These are phyloP conservation scores for Tenodera sinensis DNA, from an alignment of 2,888 invertebrate genomes.

Conservation along the genomic window DNA sequence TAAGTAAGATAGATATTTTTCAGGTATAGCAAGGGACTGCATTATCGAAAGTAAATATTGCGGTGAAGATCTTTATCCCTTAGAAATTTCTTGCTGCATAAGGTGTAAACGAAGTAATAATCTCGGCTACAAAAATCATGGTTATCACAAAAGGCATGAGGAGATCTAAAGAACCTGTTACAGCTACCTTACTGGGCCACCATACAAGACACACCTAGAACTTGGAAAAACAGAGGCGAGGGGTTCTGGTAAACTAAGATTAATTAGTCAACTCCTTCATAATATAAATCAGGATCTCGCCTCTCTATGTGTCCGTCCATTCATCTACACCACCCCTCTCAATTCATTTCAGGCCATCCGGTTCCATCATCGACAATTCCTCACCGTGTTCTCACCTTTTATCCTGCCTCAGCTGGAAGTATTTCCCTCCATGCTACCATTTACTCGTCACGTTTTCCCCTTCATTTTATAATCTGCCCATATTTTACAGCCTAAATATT, in stretches of 20 bases:
- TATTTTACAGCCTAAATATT: not conserved
- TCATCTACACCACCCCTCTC: not conserved
- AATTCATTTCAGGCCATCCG: not conserved
- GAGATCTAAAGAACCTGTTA: not conserved
- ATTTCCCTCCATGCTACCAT: not conserved
- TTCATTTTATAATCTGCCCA: not conserved
- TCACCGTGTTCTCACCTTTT: not conserved
- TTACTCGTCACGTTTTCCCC: not conserved
- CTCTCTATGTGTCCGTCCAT: not conserved
- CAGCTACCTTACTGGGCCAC: too few relatives aligned
- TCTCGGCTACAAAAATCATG: not conserved
- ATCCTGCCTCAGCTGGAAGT: not conserved
- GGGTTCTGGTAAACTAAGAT: not conserved
- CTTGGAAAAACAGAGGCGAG: not conserved
- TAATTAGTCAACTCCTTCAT: not conserved
- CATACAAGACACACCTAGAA: not conserved
- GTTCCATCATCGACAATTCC: not conserved
- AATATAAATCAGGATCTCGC: not conserved
- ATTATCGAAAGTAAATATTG: too few relatives aligned
- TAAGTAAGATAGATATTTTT: too few relatives aligned
- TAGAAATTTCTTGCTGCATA: too few relatives aligned
- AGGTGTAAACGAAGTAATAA: too few relatives aligned
- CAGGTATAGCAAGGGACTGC: too few relatives aligned
- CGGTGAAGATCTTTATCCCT: too few relatives aligned
- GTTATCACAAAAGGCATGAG: not conserved